A percentile compares a stretch with the other conserved stretches of the same genome.
Conservation (phyloP, 2,888 invertebrate genomes). For the Noctua comes region DNA sequence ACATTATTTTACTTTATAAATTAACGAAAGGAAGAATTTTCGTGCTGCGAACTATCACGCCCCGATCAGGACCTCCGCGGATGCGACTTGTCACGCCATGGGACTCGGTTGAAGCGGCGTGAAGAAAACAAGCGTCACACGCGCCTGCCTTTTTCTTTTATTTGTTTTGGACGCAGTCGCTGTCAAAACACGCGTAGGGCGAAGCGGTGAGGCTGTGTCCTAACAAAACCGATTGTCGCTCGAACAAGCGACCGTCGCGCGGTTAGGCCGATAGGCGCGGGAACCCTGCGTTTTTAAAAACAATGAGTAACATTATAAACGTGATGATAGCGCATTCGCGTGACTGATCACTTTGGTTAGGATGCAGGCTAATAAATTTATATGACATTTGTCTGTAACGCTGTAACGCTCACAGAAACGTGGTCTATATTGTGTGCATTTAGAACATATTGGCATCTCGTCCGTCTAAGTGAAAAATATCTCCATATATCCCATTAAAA, state of each 20-base stretch:
- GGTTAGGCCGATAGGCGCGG: no score
- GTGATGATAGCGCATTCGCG: neutral
- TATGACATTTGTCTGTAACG: neutral
- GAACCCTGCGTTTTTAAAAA: neutral
- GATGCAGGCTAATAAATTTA: neutral
- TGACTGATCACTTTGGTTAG: neutral
- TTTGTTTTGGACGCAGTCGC: neutral
- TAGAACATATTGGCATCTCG: no score
- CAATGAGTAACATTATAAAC: neutral
- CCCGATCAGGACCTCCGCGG: neutral
- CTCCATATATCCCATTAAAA: constrained; percentile 6
- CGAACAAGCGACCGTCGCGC: neutral
- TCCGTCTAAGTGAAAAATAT: constrained; percentile 11
- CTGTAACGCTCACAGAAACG: neutral
- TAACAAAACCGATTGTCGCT: neutral
- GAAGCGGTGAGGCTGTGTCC: neutral
- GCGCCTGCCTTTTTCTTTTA: neutral
- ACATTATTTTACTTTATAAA: neutral
- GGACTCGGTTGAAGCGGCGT: no score
- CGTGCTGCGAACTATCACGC: neutral
- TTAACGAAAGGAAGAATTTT: neutral
- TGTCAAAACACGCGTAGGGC: neutral
- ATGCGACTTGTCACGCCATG: neutral
- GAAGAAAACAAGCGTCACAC: neutral
- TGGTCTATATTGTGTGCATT: neutral